These are phyloP conservation scores for Troilus luridus DNA, from an alignment of 2,888 invertebrate genomes.

Conservation along the genomic window DNA sequence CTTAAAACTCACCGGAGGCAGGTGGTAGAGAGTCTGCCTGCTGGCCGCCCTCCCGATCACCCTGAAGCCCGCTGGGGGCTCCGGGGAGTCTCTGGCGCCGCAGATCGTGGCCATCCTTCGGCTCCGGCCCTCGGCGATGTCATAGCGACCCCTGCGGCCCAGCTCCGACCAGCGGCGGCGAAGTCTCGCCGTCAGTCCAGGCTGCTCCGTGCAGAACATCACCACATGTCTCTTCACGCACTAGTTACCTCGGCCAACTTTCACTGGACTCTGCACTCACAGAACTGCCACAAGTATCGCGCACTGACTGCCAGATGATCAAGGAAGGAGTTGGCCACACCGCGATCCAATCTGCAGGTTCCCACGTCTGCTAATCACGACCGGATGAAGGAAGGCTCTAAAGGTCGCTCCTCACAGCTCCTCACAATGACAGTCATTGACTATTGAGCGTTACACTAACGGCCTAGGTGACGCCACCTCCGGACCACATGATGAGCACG, in stretches of 20 bases:
- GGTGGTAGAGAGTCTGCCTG: constrained; percentile 52
- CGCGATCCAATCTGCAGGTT: constrained; percentile 22
- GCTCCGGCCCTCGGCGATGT: constrained; percentile 54
- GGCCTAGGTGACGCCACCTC: constrained; percentile 50
- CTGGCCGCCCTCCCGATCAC: constrained; percentile 39
- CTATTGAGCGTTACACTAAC: constrained; percentile 1
- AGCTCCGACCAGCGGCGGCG: constrained; percentile 67
- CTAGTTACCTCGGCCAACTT: constrained; percentile 26
- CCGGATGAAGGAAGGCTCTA: neutral
- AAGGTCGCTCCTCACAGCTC: neutral
- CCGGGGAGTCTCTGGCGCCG: constrained; percentile 61
- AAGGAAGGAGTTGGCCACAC: constrained; percentile 21
- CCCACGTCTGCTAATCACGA: constrained; percentile 33
- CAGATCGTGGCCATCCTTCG: constrained; percentile 61
- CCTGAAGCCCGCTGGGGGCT: constrained; percentile 61
- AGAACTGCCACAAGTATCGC: constrained; percentile 29
- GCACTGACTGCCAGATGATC: neutral
- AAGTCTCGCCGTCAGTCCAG: constrained; percentile 64
- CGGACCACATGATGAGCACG: constrained; percentile 37
- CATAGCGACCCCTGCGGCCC: constrained; percentile 64
- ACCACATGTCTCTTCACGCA: constrained; percentile 29
- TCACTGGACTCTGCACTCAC: constrained; percentile 43
- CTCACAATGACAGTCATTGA: constrained; percentile 12
- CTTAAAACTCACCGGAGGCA: constrained; percentile 54
- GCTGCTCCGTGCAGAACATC: constrained; percentile 38